A percentile compares a stretch with the other conserved stretches of the same genome.
phyloP scores from a whole-genome alignment of 1,140 invertebrate genomes.

The Drosophila leontia region DNA sequence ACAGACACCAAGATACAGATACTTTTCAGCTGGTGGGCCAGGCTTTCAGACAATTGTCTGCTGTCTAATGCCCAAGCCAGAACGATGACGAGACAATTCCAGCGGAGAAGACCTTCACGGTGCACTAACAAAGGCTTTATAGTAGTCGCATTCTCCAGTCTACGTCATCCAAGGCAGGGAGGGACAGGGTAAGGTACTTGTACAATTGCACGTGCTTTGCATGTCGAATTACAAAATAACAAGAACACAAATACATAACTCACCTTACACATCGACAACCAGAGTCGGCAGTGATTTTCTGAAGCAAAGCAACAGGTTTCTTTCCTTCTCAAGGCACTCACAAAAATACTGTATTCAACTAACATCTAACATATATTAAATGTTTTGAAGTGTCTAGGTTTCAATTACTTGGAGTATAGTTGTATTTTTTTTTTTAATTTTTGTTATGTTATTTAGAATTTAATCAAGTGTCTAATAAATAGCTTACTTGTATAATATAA shows the following conservation, averaged over 20 bases:
- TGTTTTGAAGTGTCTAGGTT: neutral
- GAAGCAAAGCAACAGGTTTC: slow-evolving; percentile 47
- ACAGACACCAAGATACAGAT: slow-evolving; percentile 10
- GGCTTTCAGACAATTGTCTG: slow-evolving; percentile 26
- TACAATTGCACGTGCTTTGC: slow-evolving; percentile 67
- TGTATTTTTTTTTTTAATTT: no score
- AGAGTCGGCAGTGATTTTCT: slow-evolving; percentile 10
- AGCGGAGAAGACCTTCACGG: slow-evolving; percentile 70
- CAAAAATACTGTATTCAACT: neutral
- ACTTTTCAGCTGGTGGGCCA: slow-evolving; percentile 21
- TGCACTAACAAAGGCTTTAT: slow-evolving; percentile 30
- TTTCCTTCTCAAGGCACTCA: neutral
- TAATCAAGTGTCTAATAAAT: no score
- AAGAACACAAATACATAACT: slow-evolving; percentile 51
- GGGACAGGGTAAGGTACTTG: neutral
- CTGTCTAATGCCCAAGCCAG: slow-evolving; percentile 35
- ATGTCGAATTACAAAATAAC: slow-evolving; percentile 67
- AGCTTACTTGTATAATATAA: no score
- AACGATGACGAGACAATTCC: slow-evolving; percentile 58
- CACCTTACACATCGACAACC: slow-evolving; percentile 44
- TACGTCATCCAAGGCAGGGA: slow-evolving; percentile 29
- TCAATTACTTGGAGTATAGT: neutral
- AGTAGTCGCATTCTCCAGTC: slow-evolving; percentile 21
- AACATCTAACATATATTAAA: no score
- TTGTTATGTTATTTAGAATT: no score